Evolutionary conservation across 2,888 invertebrate species (phyloP), one percentile per base, ranked within the genome.

Genomic region (Lochmaea crataegi): DNA sequence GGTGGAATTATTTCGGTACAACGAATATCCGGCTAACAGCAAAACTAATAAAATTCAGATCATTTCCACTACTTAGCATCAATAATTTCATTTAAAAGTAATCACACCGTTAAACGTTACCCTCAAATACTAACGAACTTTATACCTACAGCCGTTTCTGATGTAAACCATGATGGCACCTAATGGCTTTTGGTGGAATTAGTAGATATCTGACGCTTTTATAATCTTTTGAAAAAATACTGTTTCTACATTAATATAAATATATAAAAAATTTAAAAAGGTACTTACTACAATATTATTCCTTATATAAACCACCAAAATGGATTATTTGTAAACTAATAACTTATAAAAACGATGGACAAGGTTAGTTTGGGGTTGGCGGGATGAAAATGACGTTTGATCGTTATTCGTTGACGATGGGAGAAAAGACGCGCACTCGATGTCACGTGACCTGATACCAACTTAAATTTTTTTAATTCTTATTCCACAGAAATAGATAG

Each of bases 321-420:
- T 12, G 26, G 58, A 26, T 5, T 7, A 53, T 18, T 58, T 12
- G 3, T 14, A 14, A 58, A 58, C 26, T 58, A 32, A 14, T 22
- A 32, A 57, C 22, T 57, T 2, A 57, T 26, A 32, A 12, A n/a
- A 58, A 58, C 32, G 32, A 26, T 26, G 32, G 10, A 58, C 58
- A 22, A 58, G 58, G 58, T 61, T 38, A 61, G 14, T 11, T 41
- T 61, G 61, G 61, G 42, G 61, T 41, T 61, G 61, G 61, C 61
- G 61, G 61, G n/a, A 41, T 41, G 61, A 42, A 18, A 63, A 63
- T 63, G 61, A 42, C 42, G 61, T 63, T 63, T 63, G 61, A 63
- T 63, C 61, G 61, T 63, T 63, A 42, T 5, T 16, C 53, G 10
- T 53, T 16, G 6, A 41, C 7, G 42, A 41, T 42, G 16, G 42